These are phyloP conservation scores for Falcunculus frontatus DNA, from an alignment of 2,113 vertebrate species.

Conservation along the genomic window DNA sequence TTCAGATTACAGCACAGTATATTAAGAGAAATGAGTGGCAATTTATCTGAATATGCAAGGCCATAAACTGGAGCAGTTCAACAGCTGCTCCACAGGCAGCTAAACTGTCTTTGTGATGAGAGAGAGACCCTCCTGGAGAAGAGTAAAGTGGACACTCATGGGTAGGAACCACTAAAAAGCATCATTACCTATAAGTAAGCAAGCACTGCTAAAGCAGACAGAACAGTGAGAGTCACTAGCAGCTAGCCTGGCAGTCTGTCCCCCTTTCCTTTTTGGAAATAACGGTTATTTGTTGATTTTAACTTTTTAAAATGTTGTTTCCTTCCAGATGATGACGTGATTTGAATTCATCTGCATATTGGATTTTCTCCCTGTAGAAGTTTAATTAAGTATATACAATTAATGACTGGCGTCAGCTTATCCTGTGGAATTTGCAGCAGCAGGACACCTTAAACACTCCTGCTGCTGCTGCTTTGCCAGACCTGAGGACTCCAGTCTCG, in stretches of 20 bases:
- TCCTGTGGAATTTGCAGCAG: background rate
- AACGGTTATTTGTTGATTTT: background rate
- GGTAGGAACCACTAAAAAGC: background rate
- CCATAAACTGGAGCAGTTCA: conserved; percentile 11
- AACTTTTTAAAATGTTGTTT: background rate
- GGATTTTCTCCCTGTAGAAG: background rate
- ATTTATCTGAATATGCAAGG: conserved; percentile 39
- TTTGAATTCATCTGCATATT: background rate
- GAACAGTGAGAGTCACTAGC: background rate
- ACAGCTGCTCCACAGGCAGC: conserved; percentile 42
- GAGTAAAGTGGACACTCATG: background rate
- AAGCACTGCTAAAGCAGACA: background rate
- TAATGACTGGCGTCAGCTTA: background rate
- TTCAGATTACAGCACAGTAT: conserved; percentile 14
- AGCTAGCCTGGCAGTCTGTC: background rate
- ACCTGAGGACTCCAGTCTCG: conserved; percentile 10
- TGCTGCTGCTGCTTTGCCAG: conserved; percentile 1
- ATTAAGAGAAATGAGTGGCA: conserved; percentile 28
- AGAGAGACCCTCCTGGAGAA: background rate
- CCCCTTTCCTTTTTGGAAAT: background rate
- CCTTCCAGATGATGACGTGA: background rate
- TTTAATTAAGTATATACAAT: background rate
- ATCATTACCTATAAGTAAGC: background rate
- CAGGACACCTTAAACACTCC: background rate
- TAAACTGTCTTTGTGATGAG: conserved; percentile 14